phyloP scores from a whole-genome alignment of 2,113 vertebrate genomes.

The Parus major region DNA sequence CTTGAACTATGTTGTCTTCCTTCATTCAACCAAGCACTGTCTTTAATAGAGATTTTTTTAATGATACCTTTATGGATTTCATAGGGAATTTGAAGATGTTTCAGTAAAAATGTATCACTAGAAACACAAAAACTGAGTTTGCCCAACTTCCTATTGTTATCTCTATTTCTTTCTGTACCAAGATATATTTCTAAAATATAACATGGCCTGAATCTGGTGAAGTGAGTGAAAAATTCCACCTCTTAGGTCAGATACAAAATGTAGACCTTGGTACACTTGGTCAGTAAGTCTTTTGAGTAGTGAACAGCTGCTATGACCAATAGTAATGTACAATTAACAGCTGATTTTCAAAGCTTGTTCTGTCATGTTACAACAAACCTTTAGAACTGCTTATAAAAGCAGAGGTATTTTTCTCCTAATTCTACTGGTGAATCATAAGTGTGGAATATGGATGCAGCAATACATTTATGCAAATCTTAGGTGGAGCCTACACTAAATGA shows the following conservation, averaged over 20 bases:
- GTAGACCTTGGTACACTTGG: background rate
- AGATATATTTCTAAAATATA: background rate
- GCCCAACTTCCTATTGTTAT: background rate
- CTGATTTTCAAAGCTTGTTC: background rate
- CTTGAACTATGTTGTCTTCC: background rate
- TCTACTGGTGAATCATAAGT: background rate
- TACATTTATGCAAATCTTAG: background rate
- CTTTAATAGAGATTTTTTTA: background rate
- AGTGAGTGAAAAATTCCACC: background rate
- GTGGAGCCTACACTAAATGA: background rate
- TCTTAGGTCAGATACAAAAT: background rate
- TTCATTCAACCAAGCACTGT: background rate
- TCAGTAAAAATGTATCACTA: background rate
- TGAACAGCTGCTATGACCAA: background rate
- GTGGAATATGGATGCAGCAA: background rate
- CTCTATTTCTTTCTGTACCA: background rate
- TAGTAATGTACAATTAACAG: background rate
- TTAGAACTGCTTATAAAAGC: background rate
- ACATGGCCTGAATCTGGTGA: background rate
- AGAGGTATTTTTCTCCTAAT: background rate
- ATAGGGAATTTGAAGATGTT: background rate
- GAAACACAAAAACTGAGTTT: background rate
- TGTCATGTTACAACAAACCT: background rate
- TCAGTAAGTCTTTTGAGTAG: background rate
- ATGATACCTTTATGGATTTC: background rate